Evolutionary conservation across 1,140 invertebrate species (phyloP), one percentile per base, ranked within the genome.

Genomic region (Drosophila leontia): DNA sequence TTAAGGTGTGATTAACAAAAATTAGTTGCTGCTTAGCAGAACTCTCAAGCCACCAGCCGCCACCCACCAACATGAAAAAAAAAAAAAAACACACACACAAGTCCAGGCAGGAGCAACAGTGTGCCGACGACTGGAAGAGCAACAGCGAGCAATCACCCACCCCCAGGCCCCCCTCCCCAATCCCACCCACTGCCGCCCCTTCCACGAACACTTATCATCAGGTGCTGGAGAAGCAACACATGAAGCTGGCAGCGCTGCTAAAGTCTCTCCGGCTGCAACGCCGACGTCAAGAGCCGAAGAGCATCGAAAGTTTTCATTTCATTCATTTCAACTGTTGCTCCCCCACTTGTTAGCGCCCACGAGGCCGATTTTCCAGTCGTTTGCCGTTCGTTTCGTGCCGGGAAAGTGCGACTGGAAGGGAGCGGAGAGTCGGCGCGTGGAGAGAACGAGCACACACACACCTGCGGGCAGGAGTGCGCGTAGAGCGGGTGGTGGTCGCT

Each of bases 1-100:
- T 88, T 90, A 88, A 90, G 85, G 80, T 88, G 84, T 88, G 80
- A 88, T 88, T 88, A 88, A 88, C 84, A 88, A 88, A 88, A 88
- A 88, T 88, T 90, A 88, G 80, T 88, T 71, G 80, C 80, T 88
- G 85, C 84, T 87, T 87, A 86, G 76, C 80, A 64, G 29, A 57
- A 41, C 62, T 34, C 50, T 34, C 48, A 41, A 45, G 19, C 62
- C 13, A 37, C 44, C 41, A 35, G 7, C 11, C 39, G 19, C 56
- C 37, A 42, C 23, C 45, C 23, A 19, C 39, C n/a, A 11, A 15
- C 29, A 60, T 8, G 4, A 15, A 9, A 55, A 56, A 37, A n/a
- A 11, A 3, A 15, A 9, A 55, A 56, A 37, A n/a, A 11, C 2
- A 51, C 39, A 34, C 6, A 59, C 45, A 50, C 34, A 26, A 56